Conservation (phyloP, 2,888 invertebrate species). For the Unio pictorum region DNA sequence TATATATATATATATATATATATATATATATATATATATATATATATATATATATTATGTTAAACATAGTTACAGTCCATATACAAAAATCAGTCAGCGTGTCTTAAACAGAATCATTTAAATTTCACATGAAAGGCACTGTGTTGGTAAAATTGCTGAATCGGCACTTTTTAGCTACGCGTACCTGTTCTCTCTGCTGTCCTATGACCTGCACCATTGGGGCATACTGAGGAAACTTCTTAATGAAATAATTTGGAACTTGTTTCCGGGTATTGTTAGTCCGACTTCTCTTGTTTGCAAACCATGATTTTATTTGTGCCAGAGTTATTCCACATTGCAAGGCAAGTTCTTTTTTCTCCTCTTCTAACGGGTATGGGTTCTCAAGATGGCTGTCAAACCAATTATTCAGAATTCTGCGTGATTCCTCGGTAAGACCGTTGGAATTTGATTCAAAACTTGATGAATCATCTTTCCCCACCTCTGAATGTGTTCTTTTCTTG, state of each 20-base stretch:
- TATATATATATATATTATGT: no score
- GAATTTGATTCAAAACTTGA: no score
- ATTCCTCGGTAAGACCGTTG: slow-evolving; percentile 27
- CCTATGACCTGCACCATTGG: slow-evolving; percentile 48
- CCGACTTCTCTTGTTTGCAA: slow-evolving; percentile 53
- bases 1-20: no score
- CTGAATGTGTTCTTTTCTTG: slow-evolving; percentile 17
- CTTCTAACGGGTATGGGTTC: slow-evolving; percentile 58
- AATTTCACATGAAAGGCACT: no score
- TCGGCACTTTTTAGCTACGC: slow-evolving; percentile 5
- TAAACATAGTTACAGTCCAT: no score
- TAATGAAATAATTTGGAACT: no score
- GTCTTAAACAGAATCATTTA: no score
- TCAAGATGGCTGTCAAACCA: slow-evolving; percentile 53
- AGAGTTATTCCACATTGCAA: slow-evolving; percentile 43
- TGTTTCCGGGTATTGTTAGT: no score
- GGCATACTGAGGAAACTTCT: slow-evolving; percentile 48
- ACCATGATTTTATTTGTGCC: slow-evolving; percentile 61
- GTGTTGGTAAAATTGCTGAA: no score
- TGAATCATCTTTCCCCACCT: slow-evolving; percentile 7
- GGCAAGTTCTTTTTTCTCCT: slow-evolving; percentile 53
- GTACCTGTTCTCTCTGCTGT: slow-evolving; percentile 39
- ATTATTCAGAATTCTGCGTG: slow-evolving; percentile 42
- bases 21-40: no score
- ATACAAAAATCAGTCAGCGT: no score